Evolutionary conservation across 2,113 vertebrate species (phyloP).

Genomic region (Butorides virescens): DNA sequence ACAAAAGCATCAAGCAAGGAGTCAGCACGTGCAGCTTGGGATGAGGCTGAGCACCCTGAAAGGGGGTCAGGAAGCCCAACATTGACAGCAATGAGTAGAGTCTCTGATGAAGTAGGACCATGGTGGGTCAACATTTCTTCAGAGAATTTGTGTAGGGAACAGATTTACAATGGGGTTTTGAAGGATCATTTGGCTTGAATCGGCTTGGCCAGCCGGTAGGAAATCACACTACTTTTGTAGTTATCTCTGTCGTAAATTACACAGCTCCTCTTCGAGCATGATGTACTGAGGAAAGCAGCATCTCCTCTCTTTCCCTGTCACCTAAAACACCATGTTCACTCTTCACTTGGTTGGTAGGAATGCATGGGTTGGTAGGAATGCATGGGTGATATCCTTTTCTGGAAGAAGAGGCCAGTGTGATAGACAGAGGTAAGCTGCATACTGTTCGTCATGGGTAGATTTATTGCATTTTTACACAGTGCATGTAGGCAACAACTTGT

Average conservation of each 20-base stretch:
- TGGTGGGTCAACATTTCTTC: accelerated
- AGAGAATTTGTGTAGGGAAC: background rate
- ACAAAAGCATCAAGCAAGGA: background rate
- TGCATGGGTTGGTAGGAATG: background rate
- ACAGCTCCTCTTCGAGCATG: background rate
- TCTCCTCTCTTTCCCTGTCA: background rate
- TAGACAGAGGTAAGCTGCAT: background rate
- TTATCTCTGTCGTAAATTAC: background rate
- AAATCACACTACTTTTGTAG: background rate
- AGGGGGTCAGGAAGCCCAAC: accelerated
- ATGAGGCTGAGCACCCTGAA: background rate
- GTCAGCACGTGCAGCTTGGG: background rate
- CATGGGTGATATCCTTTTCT: background rate
- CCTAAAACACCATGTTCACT: background rate
- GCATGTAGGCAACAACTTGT: background rate
- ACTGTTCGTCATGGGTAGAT: background rate
- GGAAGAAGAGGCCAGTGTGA: background rate
- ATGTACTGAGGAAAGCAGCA: background rate
- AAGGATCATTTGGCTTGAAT: background rate
- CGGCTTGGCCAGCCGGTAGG: accelerated
- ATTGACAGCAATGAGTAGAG: background rate
- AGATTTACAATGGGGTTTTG: background rate
- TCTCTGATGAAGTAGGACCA: background rate
- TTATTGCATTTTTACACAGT: background rate
- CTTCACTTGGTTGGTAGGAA: background rate